These are phyloP conservation scores for Macrotus californicus DNA, from an alignment of 2,113 vertebrate species.

Conservation along the genomic window DNA sequence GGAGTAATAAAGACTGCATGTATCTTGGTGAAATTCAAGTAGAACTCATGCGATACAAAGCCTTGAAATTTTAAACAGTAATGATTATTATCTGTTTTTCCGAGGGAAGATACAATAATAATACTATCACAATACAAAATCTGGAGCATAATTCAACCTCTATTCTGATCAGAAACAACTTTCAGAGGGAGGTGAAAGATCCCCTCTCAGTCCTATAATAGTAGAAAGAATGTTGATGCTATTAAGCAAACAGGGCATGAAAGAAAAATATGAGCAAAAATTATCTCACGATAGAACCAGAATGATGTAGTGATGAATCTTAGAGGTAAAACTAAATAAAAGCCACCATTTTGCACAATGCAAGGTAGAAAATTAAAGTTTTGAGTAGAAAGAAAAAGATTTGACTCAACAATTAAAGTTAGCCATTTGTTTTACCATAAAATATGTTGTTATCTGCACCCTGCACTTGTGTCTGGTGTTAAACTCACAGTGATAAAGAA, in stretches of 20 bases:
- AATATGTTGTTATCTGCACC: neutral
- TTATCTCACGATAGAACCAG: neutral
- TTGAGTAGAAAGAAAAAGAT: neutral
- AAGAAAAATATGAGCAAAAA: neutral
- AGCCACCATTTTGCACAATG: neutral
- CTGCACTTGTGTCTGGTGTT: neutral
- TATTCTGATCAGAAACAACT: neutral
- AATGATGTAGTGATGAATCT: neutral
- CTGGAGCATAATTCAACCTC: neutral
- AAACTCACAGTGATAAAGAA: neutral
- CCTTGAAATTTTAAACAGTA: neutral
- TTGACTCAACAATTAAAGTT: neutral
- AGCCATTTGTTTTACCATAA: neutral
- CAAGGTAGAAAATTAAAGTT: neutral
- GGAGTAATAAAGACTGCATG: neutral
- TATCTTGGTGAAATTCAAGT: neutral
- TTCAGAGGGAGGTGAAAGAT: rapidly evolving
- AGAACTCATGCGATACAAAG: neutral
- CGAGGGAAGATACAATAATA: neutral
- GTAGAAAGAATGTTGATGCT: neutral
- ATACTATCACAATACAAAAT: neutral
- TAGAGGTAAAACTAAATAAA: neutral
- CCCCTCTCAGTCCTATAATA: neutral
- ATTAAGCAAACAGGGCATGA: neutral
- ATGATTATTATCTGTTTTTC: neutral